Base-by-base conservation (phyloP, 2,888 invertebrate species). In the Dichetophora obliterata region DNA sequence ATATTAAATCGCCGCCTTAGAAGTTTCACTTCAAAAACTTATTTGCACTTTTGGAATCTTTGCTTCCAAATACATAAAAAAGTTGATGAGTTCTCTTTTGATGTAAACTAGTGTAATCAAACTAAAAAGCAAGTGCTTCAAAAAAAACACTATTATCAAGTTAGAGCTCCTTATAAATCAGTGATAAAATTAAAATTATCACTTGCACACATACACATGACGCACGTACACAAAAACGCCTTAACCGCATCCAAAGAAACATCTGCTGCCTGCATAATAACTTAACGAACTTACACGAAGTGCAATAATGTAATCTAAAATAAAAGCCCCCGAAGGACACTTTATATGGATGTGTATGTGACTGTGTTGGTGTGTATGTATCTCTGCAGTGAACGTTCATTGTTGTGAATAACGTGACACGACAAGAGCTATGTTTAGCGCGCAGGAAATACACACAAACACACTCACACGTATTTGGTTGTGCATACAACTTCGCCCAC, bases 271-370 rank as follows among this genome's bases (percentile, higher is more conserved):
- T 73, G 73, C 73, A 65, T 73, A 73, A 73, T 63, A 73, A 73
- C 73, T 63, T 73, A 73, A 73, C 73, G 65, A 73, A 73, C 73
- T 73, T 63, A 73, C 65, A 73, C 73, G 52, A 73, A 73, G 73
- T 73, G 73, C 73, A 73, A 73, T 73, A 73, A 73, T 73, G 73
- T 73, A 73, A 73, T 73, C 73, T 73, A 73, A 73, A 73, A 65
- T 73, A 73, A 73, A 73, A 48, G 73, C 68, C 68, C 68, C 68
- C 68, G 52, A 73, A 73, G 65, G 73, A 73, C 73, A 63, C 52
- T 73, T 73, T 52, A 73, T 43, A 50, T 50, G 50, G 11, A 34
- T n/a, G 48, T 50, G 50, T 24, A 50, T 50, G 50, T 50, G 68
- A 22, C 5, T 22, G 68, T 68, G 14, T 37, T 14, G 27, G 8